Evolutionary conservation across 1,140 invertebrate species (phyloP).

Genomic region (Hypsibius dujardini): DNA sequence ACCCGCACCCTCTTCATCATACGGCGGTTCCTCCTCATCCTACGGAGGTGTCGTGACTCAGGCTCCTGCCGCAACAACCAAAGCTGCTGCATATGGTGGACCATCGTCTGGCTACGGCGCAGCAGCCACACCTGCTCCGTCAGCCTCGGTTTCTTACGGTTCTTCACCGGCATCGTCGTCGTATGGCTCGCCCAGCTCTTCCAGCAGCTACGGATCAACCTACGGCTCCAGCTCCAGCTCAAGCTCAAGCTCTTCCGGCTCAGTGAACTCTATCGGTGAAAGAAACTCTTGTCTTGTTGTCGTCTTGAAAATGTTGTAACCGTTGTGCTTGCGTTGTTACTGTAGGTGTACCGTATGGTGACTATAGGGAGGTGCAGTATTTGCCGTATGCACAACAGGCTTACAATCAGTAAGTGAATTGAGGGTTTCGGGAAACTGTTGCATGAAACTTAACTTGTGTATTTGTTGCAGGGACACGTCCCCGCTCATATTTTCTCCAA

Average conservation of each 20-base stretch:
- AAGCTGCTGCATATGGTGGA: not conserved
- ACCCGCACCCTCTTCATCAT: not conserved
- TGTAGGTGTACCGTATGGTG: slow-evolving; percentile 9
- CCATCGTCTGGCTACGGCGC: slow-evolving; percentile 2
- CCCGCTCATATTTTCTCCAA: not conserved
- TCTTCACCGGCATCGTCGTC: not conserved
- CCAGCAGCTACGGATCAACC: not conserved
- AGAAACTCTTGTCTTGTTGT: not conserved
- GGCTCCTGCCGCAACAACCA: not conserved
- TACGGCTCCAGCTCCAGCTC: not conserved
- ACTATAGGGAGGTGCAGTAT: slow-evolving; percentile 11
- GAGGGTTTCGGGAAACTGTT: no score
- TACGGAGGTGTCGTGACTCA: not conserved
- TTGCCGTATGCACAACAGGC: not conserved
- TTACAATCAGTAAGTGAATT: not conserved
- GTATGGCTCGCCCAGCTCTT: not conserved
- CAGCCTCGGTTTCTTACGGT: not conserved
- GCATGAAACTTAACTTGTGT: no score
- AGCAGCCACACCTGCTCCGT: not conserved
- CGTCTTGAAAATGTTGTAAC: not conserved
- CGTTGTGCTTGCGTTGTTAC: not conserved
- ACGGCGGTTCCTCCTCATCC: not conserved
- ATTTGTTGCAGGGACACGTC: not conserved
- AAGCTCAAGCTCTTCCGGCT: not conserved
- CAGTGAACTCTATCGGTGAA: not conserved